These are phyloP conservation scores for Ruditapes philippinarum DNA, from an alignment of 1,140 invertebrate genomes.

Conservation along the genomic window DNA sequence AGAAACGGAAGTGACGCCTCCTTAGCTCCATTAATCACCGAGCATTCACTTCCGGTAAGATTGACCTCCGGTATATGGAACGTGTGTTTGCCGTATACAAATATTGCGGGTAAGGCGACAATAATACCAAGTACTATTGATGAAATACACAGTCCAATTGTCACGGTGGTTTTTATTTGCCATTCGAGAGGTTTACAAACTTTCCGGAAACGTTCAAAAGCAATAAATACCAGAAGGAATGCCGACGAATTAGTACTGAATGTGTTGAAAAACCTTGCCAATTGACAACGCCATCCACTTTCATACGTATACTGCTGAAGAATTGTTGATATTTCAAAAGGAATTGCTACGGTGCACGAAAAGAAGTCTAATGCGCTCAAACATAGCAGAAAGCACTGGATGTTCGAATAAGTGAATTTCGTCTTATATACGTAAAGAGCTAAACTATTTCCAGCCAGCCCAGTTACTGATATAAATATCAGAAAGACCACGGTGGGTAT, in stretches of 20 bases:
- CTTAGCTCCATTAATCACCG: background rate
- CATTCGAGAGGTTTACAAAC: conserved; percentile 38
- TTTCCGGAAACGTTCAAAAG: conserved; percentile 41
- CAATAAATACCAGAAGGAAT: conserved; percentile 21
- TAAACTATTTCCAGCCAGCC: conserved; percentile 52
- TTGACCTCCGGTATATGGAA: conserved; percentile 11
- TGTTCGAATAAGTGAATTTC: conserved; percentile 9
- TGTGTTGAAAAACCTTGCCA: conserved; percentile 25
- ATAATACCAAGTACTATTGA: background rate
- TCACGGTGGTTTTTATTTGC: conserved; percentile 27
- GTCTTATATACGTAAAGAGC: conserved; percentile 60
- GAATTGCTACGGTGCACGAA: conserved; percentile 32
- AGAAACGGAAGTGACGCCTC: conserved; percentile 21
- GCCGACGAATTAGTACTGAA: conserved; percentile 20
- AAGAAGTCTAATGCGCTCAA: conserved; percentile 42
- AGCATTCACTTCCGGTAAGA: conserved; percentile 48
- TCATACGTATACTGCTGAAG: conserved; percentile 41
- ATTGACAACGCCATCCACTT: conserved; percentile 30
- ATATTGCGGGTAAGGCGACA: background rate
- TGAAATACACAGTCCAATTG: background rate
- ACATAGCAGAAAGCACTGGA: conserved; percentile 21
- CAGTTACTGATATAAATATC: background rate
- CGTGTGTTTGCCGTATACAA: conserved; percentile 35
- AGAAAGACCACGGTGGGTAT: conserved; percentile 41
- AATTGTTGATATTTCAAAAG: conserved; percentile 6